Conservation (phyloP, 2,113 vertebrate genomes). For the Nansenia antarctica region DNA sequence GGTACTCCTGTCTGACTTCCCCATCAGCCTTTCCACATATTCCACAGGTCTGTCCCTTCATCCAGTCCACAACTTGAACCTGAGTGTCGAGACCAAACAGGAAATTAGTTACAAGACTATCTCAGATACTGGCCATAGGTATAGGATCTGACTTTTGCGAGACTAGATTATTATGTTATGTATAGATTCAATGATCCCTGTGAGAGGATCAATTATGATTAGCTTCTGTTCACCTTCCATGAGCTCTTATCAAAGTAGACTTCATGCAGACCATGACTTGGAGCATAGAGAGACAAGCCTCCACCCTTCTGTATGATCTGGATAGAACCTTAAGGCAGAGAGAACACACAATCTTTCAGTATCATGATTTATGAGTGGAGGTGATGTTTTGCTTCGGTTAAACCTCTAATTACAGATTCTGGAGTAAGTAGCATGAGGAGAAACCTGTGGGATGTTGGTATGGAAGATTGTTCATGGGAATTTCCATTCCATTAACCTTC, state of each 20-base stretch:
- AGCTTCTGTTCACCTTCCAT: conserved; percentile 26
- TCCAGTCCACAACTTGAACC: conserved; percentile 78
- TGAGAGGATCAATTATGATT: neutral
- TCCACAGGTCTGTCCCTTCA: conserved; percentile 80
- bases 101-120: neutral
- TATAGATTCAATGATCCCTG: neutral
- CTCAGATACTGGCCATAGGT: neutral
- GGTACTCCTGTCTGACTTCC: conserved; percentile 74
- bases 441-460: conserved; percentile 47
- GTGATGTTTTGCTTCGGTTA: neutral
- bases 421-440: neutral
- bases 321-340: conserved; percentile 47
- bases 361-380: neutral
- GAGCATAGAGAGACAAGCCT: conserved; percentile 30
- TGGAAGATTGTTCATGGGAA: conserved; percentile 49
- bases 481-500: conserved; percentile 57
- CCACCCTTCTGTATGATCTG: conserved; percentile 16
- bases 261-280: conserved; percentile 30
- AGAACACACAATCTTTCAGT: neutral
- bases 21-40: conserved; percentile 81
- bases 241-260: conserved; percentile 26
- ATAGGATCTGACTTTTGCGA: neutral
- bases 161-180: neutral
- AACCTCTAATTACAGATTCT: neutral
- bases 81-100: conserved; percentile 40